Percentiles rank a stretch among this genome's conserved stretches.
These are phyloP conservation scores for Coronaproctus castanopsis DNA, from an alignment of 2,888 invertebrate species.

Conservation along the genomic window DNA sequence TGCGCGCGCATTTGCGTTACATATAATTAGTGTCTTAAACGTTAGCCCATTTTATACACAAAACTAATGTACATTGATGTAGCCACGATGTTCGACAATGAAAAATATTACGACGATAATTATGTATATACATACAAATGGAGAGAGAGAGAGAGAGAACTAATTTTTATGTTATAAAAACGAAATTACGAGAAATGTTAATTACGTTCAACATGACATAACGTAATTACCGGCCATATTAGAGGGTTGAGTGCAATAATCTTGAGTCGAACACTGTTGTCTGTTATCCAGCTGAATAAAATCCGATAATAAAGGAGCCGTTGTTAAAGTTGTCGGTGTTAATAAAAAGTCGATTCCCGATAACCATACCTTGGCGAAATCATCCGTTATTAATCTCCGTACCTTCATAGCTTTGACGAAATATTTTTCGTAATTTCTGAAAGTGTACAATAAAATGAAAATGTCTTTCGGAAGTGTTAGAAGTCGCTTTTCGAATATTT, in stretches of 20 bases:
- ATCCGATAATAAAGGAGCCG: constrained; percentile 62
- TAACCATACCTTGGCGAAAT: constrained; percentile 60
- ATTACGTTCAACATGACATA: too few species aligned
- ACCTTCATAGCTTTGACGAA: constrained; percentile 77
- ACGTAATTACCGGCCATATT: constrained; percentile 98
- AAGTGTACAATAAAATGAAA: constrained; percentile 15
- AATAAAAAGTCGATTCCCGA: constrained; percentile 53
- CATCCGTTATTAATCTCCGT: constrained; percentile 65
- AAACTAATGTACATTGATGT: too few species aligned
- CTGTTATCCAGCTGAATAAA: constrained; percentile 58
- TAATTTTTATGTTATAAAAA: too few species aligned
- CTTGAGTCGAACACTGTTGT: constrained; percentile 70
- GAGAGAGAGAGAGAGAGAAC: too few species aligned
- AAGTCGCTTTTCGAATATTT: neutral
- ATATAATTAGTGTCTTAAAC: too few species aligned
- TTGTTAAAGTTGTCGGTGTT: constrained; percentile 76
- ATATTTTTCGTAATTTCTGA: constrained; percentile 71
- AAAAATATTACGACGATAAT: too few species aligned
- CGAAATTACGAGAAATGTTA: too few species aligned
- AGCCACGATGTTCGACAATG: too few species aligned
- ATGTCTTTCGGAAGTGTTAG: too few species aligned
- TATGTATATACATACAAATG: too few species aligned
- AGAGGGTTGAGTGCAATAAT: constrained; percentile 86
- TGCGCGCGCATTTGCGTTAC: too few species aligned
- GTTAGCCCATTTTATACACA: too few species aligned